Conservation (phyloP, 2,113 vertebrate genomes). For the Acinonyx jubatus region DNA sequence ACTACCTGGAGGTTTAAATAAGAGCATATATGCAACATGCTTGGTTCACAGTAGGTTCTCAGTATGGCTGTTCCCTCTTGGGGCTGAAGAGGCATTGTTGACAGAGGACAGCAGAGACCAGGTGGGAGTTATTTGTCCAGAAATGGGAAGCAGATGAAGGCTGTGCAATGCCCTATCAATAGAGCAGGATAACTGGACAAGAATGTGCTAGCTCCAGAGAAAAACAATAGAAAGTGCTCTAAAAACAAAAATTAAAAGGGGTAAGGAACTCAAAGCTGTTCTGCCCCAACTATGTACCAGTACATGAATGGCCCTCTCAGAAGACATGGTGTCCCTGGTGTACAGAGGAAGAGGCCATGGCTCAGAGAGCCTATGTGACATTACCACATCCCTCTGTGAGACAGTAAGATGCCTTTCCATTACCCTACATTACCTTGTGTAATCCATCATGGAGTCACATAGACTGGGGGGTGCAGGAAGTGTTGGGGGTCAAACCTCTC, state of each 20-base stretch:
- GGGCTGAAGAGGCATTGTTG: neutral
- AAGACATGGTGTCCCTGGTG: neutral
- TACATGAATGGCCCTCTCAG: neutral
- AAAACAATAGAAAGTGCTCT: neutral
- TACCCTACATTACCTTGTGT: neutral
- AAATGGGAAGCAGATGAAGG: neutral
- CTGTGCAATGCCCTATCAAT: neutral
- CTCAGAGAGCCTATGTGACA: neutral
- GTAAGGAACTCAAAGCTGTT: neutral
- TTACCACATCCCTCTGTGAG: fast-evolving
- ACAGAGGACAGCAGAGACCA: neutral
- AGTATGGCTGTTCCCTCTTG: fast-evolving
- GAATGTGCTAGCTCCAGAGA: neutral
- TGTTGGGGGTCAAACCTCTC: neutral
- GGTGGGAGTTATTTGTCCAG: neutral
- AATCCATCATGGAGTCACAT: slow-evolving; percentile 7
- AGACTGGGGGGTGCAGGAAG: neutral
- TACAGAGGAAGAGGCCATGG: neutral
- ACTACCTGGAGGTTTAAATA: neutral
- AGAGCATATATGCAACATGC: neutral
- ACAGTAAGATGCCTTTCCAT: neutral
- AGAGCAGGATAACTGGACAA: neutral
- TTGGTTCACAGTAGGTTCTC: neutral
- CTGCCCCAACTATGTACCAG: neutral
- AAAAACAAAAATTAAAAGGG: neutral